Evolutionary conservation across 2,113 vertebrate genomes (phyloP).

Genomic region (Oplegnathus fasciatus): DNA sequence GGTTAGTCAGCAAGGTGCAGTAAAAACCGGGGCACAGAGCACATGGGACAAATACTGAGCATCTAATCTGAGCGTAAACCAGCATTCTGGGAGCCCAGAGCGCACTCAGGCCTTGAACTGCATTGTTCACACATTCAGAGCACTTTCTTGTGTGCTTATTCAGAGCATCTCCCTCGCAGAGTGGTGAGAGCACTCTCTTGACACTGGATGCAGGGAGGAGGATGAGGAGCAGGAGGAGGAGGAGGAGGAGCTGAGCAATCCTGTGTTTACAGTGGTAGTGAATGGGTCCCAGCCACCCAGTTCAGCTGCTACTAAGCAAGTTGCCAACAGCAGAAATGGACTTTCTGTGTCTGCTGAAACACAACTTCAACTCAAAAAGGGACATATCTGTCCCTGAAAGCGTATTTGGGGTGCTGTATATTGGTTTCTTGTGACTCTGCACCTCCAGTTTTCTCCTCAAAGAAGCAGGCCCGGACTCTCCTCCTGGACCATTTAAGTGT

Average conservation of each 20-base stretch:
- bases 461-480: neutral
- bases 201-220: constrained; percentile 1
- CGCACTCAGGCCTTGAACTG: constrained; percentile 19
- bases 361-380: neutral
- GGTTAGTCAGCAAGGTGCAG: constrained; percentile 19
- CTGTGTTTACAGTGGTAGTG: constrained; percentile 9
- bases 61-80: constrained; percentile 33
- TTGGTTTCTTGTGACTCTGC: neutral
- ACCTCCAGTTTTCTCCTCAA: neutral
- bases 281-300: constrained; percentile 16
- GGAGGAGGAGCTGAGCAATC: constrained; percentile 11
- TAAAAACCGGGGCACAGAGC: constrained; percentile 17
- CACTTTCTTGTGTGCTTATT: constrained; percentile 37
- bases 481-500: neutral
- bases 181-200: neutral
- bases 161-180: constrained; percentile 29
- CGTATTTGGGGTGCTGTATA: neutral
- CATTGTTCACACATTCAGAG: constrained; percentile 35
- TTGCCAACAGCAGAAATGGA: constrained; percentile 1
- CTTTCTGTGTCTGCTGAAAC: constrained; percentile 3
- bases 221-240: constrained; percentile 16
- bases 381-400: constrained; percentile 1
- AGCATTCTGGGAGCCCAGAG: constrained; percentile 14
- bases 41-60: constrained; percentile 22
- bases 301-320: neutral